These are phyloP conservation scores for Bombyx huttoni DNA, from an alignment of 2,888 invertebrate species.

Conservation along the genomic window DNA sequence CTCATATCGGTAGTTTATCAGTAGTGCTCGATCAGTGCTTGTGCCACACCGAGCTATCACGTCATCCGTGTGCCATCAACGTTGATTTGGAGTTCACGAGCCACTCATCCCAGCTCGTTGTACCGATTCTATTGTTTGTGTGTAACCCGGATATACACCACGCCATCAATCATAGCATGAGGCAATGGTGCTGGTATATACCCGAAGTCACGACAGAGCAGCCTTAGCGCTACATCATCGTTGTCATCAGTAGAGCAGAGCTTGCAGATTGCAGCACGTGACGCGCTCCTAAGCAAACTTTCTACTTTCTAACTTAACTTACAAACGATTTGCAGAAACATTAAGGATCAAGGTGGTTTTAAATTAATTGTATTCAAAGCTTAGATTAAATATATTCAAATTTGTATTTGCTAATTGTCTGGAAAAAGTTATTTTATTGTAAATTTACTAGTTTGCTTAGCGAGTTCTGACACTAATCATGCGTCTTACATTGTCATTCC, in stretches of 20 bases:
- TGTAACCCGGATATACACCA: constrained; percentile 11
- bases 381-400: too few relatives aligned
- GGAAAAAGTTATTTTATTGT: constrained; percentile 7
- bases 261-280: constrained; percentile 55
- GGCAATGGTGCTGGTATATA: too few relatives aligned
- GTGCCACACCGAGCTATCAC: constrained; percentile 10
- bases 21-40: constrained; percentile 52
- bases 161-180: too few relatives aligned
- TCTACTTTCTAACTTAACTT: neutral
- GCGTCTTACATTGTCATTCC: constrained; percentile 61
- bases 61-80: constrained; percentile 56
- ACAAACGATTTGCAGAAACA: neutral
- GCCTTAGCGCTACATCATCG: constrained; percentile 13
- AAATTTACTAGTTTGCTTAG: constrained; percentile 53
- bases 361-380: too few relatives aligned
- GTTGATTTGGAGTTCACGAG: constrained; percentile 16
- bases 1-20: constrained; percentile 44
- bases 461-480: constrained; percentile 35
- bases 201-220: too few relatives aligned
- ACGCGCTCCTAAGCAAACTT: constrained; percentile 49
- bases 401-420: neutral
- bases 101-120: constrained; percentile 10
- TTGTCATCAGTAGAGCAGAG: constrained; percentile 24
- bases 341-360: too few relatives aligned
- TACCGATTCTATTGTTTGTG: constrained; percentile 11